Evolutionary conservation across 2,888 invertebrate genomes (phyloP), one percentile per base, ranked within the genome.

Genomic region (Balanococcus diminutus): DNA sequence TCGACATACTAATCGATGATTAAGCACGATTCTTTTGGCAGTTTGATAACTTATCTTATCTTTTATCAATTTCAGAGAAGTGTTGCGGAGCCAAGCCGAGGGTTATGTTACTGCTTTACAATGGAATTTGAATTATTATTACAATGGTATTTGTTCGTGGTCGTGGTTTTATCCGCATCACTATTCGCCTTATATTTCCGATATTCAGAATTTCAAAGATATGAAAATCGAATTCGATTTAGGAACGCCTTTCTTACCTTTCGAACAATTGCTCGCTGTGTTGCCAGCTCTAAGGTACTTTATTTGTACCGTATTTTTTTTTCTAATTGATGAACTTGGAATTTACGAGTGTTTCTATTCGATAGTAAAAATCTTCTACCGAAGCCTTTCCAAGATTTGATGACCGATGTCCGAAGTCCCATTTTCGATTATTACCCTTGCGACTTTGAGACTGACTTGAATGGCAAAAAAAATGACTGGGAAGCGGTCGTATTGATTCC

Each of bases 141-240:
- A 98, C 90, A 94, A 96, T 89, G 99, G 99, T 6, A 96, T 98
- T 75, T 95, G 95, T 83, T 98, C 98, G 0, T 99, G 99, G 99
- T 96, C 96, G 39, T 99, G 99, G 99, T 98, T 93, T 91, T 99
- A 98, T 90, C 98, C 98, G 0, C 96, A 96, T 89, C 98, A 99
- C 90, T 99, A 99, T 90, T 96, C 98, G 0, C 99, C 99, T 0
- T 98, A 95, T 89, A 95, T 98, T 88, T 98, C 98, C 2, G 99
- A 99, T 90, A 93, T 99, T 46, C 94, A 93, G 88, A 93, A 94
- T 86, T 97, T 98, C 89, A 92, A 93, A 88, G 91, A 94, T 88
- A 90, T 95, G 88, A 92, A 94, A 88, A 91, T 98, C n/a, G 92
- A 94, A 39, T 98, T 96, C 89, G 95, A 97, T 14, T 89, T 95